A percentile compares a stretch with the other conserved stretches of the same genome.
Conservation (phyloP, 2,888 invertebrate genomes). For the Axea sp. region DNA sequence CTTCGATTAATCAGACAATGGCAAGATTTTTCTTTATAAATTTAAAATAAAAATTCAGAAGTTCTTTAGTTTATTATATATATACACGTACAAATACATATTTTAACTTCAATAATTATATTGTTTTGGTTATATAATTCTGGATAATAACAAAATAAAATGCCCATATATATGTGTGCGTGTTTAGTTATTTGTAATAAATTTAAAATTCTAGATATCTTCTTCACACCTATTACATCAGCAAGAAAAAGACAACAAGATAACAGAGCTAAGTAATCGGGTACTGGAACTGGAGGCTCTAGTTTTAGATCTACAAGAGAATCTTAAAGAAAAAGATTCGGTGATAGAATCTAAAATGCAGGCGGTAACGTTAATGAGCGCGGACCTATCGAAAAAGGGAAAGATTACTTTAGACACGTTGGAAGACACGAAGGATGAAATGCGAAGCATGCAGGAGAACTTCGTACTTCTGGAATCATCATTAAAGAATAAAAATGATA, state of each 20-base stretch:
- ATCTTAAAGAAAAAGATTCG: conserved; percentile 89
- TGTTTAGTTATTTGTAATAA: too few relatives aligned
- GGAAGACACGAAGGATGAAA: conserved; percentile 89
- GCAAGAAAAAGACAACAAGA: conserved; percentile 83
- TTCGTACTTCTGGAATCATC: conserved; percentile 86
- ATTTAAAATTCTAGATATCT: conserved; percentile 64
- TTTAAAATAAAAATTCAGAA: too few relatives aligned
- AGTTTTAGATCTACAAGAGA: conserved; percentile 90
- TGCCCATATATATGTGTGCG: too few relatives aligned
- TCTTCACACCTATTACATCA: conserved; percentile 77
- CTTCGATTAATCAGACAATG: conserved; percentile 70
- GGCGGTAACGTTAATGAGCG: conserved; percentile 88
- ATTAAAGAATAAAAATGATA: conserved; percentile 85
- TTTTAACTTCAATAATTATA: too few relatives aligned
- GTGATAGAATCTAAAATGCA: conserved; percentile 90
- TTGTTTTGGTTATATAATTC: too few relatives aligned
- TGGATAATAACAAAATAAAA: too few relatives aligned
- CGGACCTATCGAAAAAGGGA: conserved; percentile 85
- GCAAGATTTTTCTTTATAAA: conserved; percentile 3
- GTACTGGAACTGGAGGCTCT: conserved; percentile 88
- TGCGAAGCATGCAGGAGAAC: conserved; percentile 89
- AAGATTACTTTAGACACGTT: conserved; percentile 86
- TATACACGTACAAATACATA: too few relatives aligned
- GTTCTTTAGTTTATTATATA: too few relatives aligned
- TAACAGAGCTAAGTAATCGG: conserved; percentile 84